Evolutionary conservation across 1,140 invertebrate species (phyloP), one percentile per base, ranked within the genome.

Genomic region (Hirudo medicinalis): DNA sequence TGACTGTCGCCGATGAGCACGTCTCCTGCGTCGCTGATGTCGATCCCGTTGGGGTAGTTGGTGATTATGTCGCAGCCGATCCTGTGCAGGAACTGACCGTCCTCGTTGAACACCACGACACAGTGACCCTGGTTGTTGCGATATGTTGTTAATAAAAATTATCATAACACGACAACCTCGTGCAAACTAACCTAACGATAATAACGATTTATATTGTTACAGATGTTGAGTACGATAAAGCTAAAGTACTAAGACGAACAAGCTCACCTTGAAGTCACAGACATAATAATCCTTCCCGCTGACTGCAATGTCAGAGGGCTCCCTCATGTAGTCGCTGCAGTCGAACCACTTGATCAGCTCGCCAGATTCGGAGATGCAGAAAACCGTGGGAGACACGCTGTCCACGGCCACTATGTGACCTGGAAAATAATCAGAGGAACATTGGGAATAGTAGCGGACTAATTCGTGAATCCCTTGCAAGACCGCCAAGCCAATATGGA

Each of bases 1-100:
- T 97, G 94, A 17, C 92, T 95, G 82, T 97, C 94, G 22, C 94
- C 94, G 77, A 97, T 92, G 69, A 97, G 86, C 71, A 97, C 90
- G 83, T 97, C 92, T 57, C 94, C 94, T 73, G 90, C 90, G 83
- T 94, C 92, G 66, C 91, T 94, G 78, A 97, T 92, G 82, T 97
- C 94, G 77, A 97, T 97, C 72, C 94, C 94, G 82, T 96, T 97
- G 15, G 94, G 94, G 82, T 92, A 97, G 81, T 94, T 95, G 75
- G 93, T 97, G 75, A 96, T 88, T 80, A 89, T 92, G 82, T 96
- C 92, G 83, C 89, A 91, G 70, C 93, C 94, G 83, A 97, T 95
- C 75, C 92, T 89, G 75, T 92, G 88, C 73, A 94, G 81, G 82
- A 92, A 96, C 55, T 87, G 87, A 72, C 94, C 94, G 71, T 91